phyloP scores from a whole-genome alignment of 2,888 invertebrate genomes.

The Nomada fucata region DNA sequence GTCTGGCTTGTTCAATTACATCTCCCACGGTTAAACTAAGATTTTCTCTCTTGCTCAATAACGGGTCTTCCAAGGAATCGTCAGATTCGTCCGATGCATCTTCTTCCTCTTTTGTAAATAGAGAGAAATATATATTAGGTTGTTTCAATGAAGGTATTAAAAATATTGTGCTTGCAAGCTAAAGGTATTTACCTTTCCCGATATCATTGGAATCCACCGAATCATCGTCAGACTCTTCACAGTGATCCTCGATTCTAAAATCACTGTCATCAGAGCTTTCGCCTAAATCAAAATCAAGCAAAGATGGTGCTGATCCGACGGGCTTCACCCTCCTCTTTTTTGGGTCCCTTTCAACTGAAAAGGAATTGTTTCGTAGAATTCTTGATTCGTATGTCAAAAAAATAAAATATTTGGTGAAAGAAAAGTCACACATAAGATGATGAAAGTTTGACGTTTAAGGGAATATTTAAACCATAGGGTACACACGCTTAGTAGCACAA shows the following conservation, averaged over 20 bases:
- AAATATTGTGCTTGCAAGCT: background rate
- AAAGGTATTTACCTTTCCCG: constrained; percentile 85
- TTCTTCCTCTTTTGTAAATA: constrained; percentile 47
- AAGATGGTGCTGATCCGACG: constrained; percentile 88
- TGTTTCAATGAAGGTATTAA: background rate
- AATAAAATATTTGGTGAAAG: background rate
- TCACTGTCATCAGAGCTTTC: constrained; percentile 98
- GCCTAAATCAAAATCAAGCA: constrained; percentile 93
- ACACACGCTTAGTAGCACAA: constrained; percentile 13
- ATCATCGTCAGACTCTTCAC: constrained; percentile 91
- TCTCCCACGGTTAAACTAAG: constrained; percentile 84
- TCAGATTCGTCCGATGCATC: constrained; percentile 77
- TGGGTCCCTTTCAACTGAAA: constrained; percentile 88
- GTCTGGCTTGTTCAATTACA: constrained; percentile 85
- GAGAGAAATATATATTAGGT: constrained; percentile 7
- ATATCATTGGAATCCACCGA: constrained; percentile 89
- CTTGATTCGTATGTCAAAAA: background rate
- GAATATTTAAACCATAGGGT: constrained; percentile 8
- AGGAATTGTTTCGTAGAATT: constrained; percentile 19
- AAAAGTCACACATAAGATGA: background rate
- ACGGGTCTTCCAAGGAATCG: constrained; percentile 82
- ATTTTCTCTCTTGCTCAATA: constrained; percentile 80
- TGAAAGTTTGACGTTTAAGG: constrained; percentile 5
- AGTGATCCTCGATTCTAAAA: constrained; percentile 95
- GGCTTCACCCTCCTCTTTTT: constrained; percentile 93